Base-by-base conservation (phyloP, 2,888 invertebrate genomes). In the Coelinius sp. region DNA sequence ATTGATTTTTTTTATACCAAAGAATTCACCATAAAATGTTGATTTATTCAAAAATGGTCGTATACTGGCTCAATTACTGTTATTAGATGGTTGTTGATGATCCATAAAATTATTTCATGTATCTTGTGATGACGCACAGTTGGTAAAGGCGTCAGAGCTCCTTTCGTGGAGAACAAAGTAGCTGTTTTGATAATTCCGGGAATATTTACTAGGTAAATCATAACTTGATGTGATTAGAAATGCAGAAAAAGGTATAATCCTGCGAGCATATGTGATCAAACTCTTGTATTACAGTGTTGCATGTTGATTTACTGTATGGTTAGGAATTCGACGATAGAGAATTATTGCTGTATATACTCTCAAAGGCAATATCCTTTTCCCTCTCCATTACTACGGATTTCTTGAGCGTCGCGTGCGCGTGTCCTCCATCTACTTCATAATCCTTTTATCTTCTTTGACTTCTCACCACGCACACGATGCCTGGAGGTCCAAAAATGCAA, bases 361-460 rank as follows among this genome's bases (percentile, higher is more conserved):
- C 6, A 44, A 5, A 31, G 31, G 7, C 53, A 35, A 59, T 59
- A 35, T 10, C 2, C 31, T 59, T 31, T 35, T 70, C 41, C 67
- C 59, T 25, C 66, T 71, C 67, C 65, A 74, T 75, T 74, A 74
- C 75, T 75, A 71, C 74, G 72, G 73, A 77, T 76, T 76, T 74
- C 74, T 74, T 59, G 63, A 62, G 73, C 75, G 74, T 75, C 75
- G 76, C 74, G 73, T 75, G 76, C 75, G 74, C 75, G 76, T 75
- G 76, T 76, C 67, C 49, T 53, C 52, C 67, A 68, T 68, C 75
- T 75, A 44, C 52, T 63, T 46, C 41, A n/a, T 44, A 24, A 31
- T 63, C 38, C 20, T 67, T 44, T 52, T 49, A 35, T 27, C 22
- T 56, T 22, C 17, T 53, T 46, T n/a, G 14, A 22, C 20, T 20